These are phyloP conservation scores for Macroramphosus scolopax DNA, from an alignment of 2,797 vertebrate species.

Conservation along the genomic window DNA sequence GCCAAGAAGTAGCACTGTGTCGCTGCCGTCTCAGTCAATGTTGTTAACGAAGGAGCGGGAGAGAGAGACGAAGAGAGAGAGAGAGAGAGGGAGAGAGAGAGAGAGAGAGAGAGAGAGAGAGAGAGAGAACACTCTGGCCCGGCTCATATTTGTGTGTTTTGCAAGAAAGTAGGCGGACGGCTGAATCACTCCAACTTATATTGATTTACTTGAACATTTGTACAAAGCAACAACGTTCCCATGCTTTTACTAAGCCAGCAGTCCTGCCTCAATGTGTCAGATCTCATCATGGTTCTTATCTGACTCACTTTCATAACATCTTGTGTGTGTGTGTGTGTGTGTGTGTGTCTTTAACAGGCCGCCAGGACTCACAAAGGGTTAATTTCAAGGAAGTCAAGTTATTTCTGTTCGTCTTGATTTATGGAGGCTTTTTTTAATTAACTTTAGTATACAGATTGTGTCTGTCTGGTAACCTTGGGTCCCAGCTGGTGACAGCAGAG, in stretches of 20 bases:
- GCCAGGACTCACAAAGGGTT: slow-evolving; percentile 5
- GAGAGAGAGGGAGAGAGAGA: no score
- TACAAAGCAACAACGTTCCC: slow-evolving; percentile 34
- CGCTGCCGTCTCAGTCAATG: slow-evolving; percentile 57
- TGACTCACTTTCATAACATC: slow-evolving; percentile 28
- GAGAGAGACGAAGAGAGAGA: no score
- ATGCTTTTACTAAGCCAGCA: slow-evolving; percentile 29
- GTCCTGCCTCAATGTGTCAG: slow-evolving; percentile 16
- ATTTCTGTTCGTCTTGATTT: slow-evolving; percentile 47
- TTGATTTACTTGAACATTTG: slow-evolving; percentile 28
- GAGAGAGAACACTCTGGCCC: slow-evolving; percentile 8
- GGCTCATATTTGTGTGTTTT: slow-evolving; percentile 32
- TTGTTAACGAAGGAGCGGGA: slow-evolving; percentile 46
- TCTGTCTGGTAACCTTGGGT: slow-evolving; percentile 21
- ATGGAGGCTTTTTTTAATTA: slow-evolving; percentile 40
- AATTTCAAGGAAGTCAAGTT: slow-evolving; percentile 22
- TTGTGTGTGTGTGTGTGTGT: slow-evolving; percentile 36
- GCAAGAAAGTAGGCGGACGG: slow-evolving; percentile 12
- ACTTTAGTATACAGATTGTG: slow-evolving; percentile 50
- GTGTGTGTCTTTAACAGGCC: slow-evolving; percentile 31
- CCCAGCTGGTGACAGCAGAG: no score
- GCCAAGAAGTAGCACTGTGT: slow-evolving; percentile 61
- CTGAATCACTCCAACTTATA: slow-evolving; percentile 32
- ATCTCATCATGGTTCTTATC: slow-evolving; percentile 46
- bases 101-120: no score